phyloP scores from a whole-genome alignment of 2,113 vertebrate species.

The Theristicus caerulescens region DNA sequence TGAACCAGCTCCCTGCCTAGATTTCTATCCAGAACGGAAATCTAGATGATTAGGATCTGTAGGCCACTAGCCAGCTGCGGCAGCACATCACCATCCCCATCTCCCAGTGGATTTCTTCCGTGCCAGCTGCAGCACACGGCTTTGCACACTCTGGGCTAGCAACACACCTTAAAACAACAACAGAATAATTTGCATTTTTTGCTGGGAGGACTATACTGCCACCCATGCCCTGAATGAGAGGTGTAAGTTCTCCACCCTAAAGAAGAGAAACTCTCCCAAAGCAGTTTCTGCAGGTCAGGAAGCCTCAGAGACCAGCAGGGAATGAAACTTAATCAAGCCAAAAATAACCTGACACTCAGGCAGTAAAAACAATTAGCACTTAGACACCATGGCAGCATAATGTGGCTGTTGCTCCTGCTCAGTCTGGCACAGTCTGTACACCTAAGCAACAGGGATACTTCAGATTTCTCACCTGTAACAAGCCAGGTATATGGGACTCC shows the following conservation, averaged over 20 bases:
- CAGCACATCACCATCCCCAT: neutral
- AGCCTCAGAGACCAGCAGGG: neutral
- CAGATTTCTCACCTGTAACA: neutral
- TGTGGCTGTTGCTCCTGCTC: neutral
- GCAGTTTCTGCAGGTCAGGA: neutral
- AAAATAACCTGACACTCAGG: conserved; percentile 12
- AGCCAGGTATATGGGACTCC: neutral
- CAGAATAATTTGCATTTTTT: neutral
- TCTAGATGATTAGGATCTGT: neutral
- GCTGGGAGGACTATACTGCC: neutral
- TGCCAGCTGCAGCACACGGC: neutral
- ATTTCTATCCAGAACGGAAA: neutral
- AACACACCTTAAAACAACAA: neutral
- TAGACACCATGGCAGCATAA: neutral
- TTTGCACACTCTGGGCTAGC: neutral
- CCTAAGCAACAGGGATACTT: neutral
- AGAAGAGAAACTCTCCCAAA: neutral
- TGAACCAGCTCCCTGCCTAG: neutral
- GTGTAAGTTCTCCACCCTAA: neutral
- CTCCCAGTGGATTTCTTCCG: neutral
- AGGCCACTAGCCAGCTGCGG: neutral
- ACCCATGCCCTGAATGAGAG: neutral
- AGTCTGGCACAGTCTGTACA: neutral
- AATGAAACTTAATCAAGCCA: conserved; percentile 2
- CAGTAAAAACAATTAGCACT: conserved; percentile 24